Percentiles rank a stretch among this genome's conserved stretches.
Conservation (phyloP, 2,797 vertebrate species). For the Gymnodraco acuticeps region DNA sequence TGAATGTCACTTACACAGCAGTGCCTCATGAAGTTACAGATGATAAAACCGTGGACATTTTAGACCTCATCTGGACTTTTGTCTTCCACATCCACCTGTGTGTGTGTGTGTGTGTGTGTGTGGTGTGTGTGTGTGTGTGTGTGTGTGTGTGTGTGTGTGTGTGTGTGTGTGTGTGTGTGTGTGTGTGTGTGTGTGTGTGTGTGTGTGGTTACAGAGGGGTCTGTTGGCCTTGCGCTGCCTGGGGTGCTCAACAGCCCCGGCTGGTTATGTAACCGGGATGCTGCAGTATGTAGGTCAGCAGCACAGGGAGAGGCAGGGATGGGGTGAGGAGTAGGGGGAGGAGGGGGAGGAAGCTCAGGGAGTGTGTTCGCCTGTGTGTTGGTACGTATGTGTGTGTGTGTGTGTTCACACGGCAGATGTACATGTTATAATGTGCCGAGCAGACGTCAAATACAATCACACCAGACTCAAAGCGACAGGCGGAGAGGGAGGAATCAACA, state of each 20-base stretch:
- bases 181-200: not conserved
- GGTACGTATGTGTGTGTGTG: conserved; percentile 5
- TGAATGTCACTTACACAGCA: conserved; percentile 3
- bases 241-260: conserved; percentile 67
- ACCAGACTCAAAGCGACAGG: not conserved
- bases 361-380: conserved; percentile 24
- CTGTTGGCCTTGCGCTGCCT: conserved; percentile 62
- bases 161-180: not conserved
- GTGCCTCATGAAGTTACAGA: not conserved
- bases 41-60: conserved; percentile 14
- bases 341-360: conserved; percentile 18
- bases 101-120: not conserved
- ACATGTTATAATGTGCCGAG: conserved; percentile 3
- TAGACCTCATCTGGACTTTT: conserved; percentile 36
- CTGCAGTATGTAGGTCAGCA: conserved; percentile 83
- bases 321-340: conserved; percentile 52
- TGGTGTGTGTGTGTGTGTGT: not conserved
- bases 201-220: not conserved
- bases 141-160: not conserved
- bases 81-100: conserved; percentile 2
- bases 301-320: conserved; percentile 69
- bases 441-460: conserved; percentile 25
- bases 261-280: conserved; percentile 81
- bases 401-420: not conserved
- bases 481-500: not conserved